A percentile compares a stretch with the other conserved stretches of the same genome.
Conservation (phyloP, 1,140 invertebrate species). For the Harpegnathos saltator region DNA sequence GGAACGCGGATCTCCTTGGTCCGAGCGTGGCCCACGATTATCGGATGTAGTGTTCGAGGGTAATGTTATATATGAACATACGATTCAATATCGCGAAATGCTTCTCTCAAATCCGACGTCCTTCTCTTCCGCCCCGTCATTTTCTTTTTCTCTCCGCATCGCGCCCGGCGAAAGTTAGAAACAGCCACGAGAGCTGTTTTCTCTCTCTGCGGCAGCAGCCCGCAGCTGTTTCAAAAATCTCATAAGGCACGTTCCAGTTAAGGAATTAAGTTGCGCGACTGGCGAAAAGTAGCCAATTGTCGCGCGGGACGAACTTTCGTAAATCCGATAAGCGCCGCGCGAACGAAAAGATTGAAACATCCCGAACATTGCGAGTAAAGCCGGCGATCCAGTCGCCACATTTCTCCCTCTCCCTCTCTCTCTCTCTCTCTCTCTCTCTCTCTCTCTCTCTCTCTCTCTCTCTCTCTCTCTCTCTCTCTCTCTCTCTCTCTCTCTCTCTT, state of each 20-base stretch:
- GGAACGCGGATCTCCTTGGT: not conserved
- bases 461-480: too few species aligned
- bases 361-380: conserved; percentile 10
- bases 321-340: conserved; percentile 40
- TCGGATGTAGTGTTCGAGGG: not conserved
- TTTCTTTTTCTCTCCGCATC: not conserved
- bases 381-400: not conserved
- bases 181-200: conserved; percentile 41
- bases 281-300: conserved; percentile 52
- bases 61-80: not conserved
- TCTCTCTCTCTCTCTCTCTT: too few species aligned
- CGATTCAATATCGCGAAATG: conserved; percentile 1
- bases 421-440: too few species aligned
- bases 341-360: conserved; percentile 37
- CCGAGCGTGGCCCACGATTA: not conserved
- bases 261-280: conserved; percentile 48
- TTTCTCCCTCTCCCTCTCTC: too few species aligned
- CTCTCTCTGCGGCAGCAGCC: not conserved
- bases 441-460: too few species aligned
- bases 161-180: conserved; percentile 28
- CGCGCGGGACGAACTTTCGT: conserved; percentile 43
- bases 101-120: not conserved
- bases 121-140: not conserved
- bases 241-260: conserved; percentile 43
- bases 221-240: conserved; percentile 54